Percentiles rank a stretch among this genome's conserved stretches.
phyloP scores from a whole-genome alignment of 1,140 invertebrate species.

The Ruditapes philippinarum region DNA sequence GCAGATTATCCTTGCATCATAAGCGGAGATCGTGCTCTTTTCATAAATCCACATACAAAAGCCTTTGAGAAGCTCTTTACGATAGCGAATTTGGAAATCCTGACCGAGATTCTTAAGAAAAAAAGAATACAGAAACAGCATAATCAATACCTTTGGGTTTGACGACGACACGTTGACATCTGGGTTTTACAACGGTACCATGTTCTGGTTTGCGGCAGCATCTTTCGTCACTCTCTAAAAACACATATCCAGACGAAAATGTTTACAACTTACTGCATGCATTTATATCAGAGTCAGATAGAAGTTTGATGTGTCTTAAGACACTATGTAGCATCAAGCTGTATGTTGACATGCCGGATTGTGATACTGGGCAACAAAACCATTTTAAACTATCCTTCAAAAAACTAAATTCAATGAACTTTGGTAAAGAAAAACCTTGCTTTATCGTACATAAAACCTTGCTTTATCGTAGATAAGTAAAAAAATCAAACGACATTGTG shows the following conservation, averaged over 20 bases:
- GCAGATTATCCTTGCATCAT: conserved; percentile 49
- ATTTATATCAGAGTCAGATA: conserved; percentile 64
- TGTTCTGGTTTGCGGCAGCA: conserved; percentile 78
- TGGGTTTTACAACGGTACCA: conserved; percentile 75
- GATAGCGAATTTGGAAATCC: background rate
- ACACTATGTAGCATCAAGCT: conserved; percentile 34
- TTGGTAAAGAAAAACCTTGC: background rate
- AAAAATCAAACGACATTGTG: background rate
- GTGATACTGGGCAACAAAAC: background rate
- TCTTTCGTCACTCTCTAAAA: conserved; percentile 60
- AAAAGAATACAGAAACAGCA: background rate
- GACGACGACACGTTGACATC: background rate
- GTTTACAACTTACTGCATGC: conserved; percentile 67
- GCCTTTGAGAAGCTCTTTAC: conserved; percentile 27
- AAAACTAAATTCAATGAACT: background rate
- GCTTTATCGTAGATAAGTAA: too few species aligned
- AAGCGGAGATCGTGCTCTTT: conserved; percentile 16
- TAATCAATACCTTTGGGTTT: conserved; percentile 32
- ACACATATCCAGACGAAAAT: conserved; percentile 66
- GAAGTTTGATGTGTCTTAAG: conserved; percentile 73
- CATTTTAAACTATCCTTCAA: background rate
- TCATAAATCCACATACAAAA: conserved; percentile 30
- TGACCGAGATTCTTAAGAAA: background rate
- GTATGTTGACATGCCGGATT: background rate
- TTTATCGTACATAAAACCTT: too few species aligned